Evolutionary conservation across 2,888 invertebrate species (phyloP).

Genomic region (Tortricodes alternella): DNA sequence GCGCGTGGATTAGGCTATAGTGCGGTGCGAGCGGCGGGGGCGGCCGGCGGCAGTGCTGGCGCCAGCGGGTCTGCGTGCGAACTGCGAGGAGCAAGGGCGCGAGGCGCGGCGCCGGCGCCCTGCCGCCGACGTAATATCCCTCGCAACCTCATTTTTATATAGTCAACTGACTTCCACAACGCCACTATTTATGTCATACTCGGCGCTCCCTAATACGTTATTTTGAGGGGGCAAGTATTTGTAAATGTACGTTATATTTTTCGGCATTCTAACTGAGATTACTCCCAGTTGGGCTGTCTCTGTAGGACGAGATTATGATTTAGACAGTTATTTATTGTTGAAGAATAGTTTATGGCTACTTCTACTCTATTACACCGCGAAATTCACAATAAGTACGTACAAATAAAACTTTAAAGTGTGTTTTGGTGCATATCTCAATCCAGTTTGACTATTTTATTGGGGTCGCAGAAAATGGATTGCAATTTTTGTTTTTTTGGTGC

Average conservation of each 20-base stretch:
- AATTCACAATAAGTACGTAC: background rate
- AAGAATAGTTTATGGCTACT: slow-evolving; percentile 37
- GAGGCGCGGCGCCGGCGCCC: slow-evolving; percentile 76
- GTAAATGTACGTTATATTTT: slow-evolving; percentile 68
- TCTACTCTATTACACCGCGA: slow-evolving; percentile 1
- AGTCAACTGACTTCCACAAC: slow-evolving; percentile 80
- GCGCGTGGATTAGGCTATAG: slow-evolving; percentile 28
- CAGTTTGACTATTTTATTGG: slow-evolving; percentile 11
- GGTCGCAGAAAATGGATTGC: slow-evolving; percentile 11
- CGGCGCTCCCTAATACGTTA: slow-evolving; percentile 75
- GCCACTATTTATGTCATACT: slow-evolving; percentile 80
- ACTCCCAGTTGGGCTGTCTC: slow-evolving; percentile 55
- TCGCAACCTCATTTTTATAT: slow-evolving; percentile 78
- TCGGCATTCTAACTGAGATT: slow-evolving; percentile 54
- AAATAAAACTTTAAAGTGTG: background rate
- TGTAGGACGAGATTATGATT: slow-evolving; percentile 52
- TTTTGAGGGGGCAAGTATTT: slow-evolving; percentile 74
- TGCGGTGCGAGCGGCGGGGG: slow-evolving; percentile 38
- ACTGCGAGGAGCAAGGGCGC: slow-evolving; percentile 62
- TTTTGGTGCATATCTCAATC: slow-evolving; percentile 1
- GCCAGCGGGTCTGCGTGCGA: slow-evolving; percentile 67
- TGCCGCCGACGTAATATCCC: slow-evolving; percentile 64
- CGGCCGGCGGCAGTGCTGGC: slow-evolving; percentile 64
- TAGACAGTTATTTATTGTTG: slow-evolving; percentile 54
- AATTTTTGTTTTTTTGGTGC: slow-evolving; percentile 14